Percentiles rank a stretch among this genome's conserved stretches.
These are phyloP conservation scores for Brotula barbata DNA, from an alignment of 2,797 vertebrate genomes.

Conservation along the genomic window DNA sequence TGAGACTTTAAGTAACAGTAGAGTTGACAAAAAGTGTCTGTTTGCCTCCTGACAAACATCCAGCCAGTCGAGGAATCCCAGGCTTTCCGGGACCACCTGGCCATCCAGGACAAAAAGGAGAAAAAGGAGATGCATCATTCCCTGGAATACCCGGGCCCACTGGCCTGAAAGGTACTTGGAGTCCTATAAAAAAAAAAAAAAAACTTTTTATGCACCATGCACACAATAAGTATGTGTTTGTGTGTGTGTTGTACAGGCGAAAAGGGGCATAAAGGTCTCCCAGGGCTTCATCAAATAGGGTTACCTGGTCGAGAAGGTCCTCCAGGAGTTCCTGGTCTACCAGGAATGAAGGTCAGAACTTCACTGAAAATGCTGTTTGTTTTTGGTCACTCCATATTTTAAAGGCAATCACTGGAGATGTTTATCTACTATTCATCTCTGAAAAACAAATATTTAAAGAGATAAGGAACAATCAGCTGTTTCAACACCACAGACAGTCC, in stretches of 20 bases:
- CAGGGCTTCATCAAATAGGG: constrained; percentile 45
- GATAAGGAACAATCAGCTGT: no score
- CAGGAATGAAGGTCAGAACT: constrained; percentile 63
- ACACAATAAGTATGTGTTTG: neutral
- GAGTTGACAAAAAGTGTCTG: constrained; percentile 4
- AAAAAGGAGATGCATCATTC: constrained; percentile 18
- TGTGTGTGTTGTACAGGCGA: constrained; percentile 57
- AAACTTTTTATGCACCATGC: neutral
- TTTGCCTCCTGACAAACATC: constrained; percentile 15
- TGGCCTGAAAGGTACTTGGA: constrained; percentile 65
- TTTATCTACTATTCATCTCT: neutral
- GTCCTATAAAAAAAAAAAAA: no score
- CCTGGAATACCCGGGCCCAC: constrained; percentile 33
- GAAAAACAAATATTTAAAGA: no score
- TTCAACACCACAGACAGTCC: constrained; percentile 14
- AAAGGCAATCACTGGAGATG: no score
- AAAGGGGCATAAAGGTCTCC: constrained; percentile 59
- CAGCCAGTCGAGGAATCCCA: constrained; percentile 57
- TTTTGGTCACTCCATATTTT: neutral
- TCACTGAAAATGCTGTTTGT: neutral
- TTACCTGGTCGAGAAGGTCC: constrained; percentile 55
- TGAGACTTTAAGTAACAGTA: neutral
- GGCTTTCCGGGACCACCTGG: constrained; percentile 56
- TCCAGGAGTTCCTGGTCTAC: constrained; percentile 56
- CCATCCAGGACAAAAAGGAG: constrained; percentile 62